phyloP scores from a whole-genome alignment of 2,797 vertebrate genomes.

The Thripadectes ignobilis region DNA sequence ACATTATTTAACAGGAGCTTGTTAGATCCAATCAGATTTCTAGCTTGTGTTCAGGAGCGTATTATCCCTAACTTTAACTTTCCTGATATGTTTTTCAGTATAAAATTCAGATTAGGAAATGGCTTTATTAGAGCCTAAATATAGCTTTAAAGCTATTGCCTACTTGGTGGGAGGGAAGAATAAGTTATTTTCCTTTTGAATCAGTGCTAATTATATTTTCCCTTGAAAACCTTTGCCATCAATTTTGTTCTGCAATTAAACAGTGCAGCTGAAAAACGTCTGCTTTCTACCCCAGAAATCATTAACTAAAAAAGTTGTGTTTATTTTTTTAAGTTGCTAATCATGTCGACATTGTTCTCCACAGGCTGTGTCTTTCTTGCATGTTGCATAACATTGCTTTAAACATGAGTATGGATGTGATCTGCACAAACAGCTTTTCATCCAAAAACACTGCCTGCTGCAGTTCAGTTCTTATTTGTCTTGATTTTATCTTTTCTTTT shows the following conservation, averaged over 20 bases:
- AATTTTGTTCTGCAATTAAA: neutral
- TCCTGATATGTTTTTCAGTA: neutral
- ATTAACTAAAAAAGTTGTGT: neutral
- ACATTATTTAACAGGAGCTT: neutral
- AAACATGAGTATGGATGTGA: neutral
- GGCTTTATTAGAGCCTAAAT: constrained; percentile 7
- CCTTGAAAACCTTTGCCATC: neutral
- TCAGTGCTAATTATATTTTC: constrained; percentile 17
- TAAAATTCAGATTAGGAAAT: neutral
- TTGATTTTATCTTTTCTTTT: neutral
- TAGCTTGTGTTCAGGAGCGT: neutral
- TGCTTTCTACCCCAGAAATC: neutral
- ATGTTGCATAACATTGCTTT: neutral
- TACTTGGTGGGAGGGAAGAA: neutral
- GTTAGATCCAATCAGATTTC: neutral
- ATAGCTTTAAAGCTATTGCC: neutral
- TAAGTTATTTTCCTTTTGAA: constrained; percentile 30
- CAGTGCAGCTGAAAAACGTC: neutral
- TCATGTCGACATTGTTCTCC: neutral
- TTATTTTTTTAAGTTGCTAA: neutral
- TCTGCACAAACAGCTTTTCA: neutral
- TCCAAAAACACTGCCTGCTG: neutral
- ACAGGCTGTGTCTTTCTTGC: neutral
- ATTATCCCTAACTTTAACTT: neutral
- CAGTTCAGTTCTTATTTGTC: neutral